Percentiles rank a stretch among this genome's conserved stretches.
These are phyloP conservation scores for Phalacrocorax aristotelis DNA, from an alignment of 2,113 vertebrate species.

Conservation along the genomic window DNA sequence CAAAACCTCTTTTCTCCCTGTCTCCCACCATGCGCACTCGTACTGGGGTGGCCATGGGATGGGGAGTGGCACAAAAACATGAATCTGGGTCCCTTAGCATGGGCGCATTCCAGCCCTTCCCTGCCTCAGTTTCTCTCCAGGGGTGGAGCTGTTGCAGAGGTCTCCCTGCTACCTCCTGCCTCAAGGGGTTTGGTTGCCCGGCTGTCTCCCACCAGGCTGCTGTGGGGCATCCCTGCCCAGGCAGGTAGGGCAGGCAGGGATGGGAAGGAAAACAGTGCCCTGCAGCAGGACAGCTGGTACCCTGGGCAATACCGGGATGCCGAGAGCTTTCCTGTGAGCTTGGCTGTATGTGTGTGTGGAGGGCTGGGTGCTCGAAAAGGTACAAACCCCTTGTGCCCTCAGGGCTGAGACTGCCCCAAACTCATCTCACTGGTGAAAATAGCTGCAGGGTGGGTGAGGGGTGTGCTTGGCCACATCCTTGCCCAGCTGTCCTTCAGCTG, in stretches of 20 bases:
- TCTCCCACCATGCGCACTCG: fast-evolving
- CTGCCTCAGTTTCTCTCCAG: neutral
- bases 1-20: neutral
- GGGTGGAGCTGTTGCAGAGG: too few species aligned
- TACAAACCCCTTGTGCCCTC: neutral
- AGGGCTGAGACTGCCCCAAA: neutral
- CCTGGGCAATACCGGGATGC: neutral
- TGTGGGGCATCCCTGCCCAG: neutral
- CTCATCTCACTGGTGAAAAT: neutral
- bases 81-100: neutral
- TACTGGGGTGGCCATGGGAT: neutral
- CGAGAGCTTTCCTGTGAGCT: neutral
- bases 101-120: neutral
- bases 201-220: neutral
- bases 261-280: fast-evolving
- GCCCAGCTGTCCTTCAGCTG: neutral
- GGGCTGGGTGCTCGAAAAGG: neutral
- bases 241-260: neutral
- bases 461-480: neutral
- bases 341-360: fast-evolving
- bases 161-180: neutral
- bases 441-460: fast-evolving
- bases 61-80: neutral
- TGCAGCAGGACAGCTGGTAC: fast-evolving
- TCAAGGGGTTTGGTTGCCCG: fast-evolving